Conservation (phyloP, 2,888 invertebrate species). For the Agrypnus murinus region DNA sequence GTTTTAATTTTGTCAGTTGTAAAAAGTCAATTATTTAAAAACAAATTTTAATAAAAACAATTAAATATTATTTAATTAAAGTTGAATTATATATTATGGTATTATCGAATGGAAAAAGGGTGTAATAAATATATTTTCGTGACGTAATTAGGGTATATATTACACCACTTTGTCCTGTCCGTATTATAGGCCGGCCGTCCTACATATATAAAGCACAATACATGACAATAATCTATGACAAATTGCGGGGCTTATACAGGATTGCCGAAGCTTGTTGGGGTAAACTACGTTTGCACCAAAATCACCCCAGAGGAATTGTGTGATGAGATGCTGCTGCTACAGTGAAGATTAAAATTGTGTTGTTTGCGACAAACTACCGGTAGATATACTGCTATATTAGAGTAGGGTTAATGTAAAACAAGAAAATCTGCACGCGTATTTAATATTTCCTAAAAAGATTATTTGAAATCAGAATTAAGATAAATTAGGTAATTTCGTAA, state of each 20-base stretch:
- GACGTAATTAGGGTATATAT: conserved; percentile 57
- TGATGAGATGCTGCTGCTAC: too few relatives aligned
- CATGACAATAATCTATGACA: conserved; percentile 67
- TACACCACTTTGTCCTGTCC: conserved; percentile 48
- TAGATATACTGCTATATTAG: too few relatives aligned
- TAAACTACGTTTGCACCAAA: conserved; percentile 27
- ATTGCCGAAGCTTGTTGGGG: conserved; percentile 51
- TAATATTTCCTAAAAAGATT: too few relatives aligned
- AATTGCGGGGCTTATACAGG: conserved; percentile 60
- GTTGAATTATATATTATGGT: background rate
- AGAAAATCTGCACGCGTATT: too few relatives aligned
- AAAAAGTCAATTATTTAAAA: background rate
- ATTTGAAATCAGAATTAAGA: too few relatives aligned
- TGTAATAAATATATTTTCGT: conserved; percentile 41
- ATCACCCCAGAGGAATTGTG: background rate
- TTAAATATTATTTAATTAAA: background rate
- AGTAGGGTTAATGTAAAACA: too few relatives aligned
- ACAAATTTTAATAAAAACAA: background rate
- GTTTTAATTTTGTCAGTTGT: background rate
- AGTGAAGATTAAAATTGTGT: too few relatives aligned
- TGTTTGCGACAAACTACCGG: too few relatives aligned
- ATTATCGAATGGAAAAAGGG: background rate
- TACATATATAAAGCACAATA: conserved; percentile 61
- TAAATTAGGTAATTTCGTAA: too few relatives aligned
- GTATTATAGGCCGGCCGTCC: conserved; percentile 47